phyloP scores from a whole-genome alignment of 1,140 invertebrate genomes.

The Oreohelix idahoensis region DNA sequence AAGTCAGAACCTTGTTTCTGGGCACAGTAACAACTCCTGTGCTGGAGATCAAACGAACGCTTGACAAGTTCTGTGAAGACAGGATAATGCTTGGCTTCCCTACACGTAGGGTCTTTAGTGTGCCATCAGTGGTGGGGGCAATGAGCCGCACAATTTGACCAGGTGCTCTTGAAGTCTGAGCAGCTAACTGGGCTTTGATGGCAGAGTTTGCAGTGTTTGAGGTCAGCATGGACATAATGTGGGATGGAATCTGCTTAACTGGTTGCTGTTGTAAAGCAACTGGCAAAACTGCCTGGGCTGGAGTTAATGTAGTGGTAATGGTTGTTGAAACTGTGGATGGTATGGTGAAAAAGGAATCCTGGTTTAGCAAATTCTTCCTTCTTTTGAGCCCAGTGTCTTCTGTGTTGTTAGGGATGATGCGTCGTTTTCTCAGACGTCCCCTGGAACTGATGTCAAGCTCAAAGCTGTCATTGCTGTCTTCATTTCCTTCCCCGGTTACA shows the following conservation, averaged over 20 bases:
- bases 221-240: neutral
- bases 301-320: neutral
- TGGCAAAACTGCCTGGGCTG: too few species aligned
- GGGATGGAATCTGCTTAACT: neutral
- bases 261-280: too few species aligned
- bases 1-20: neutral
- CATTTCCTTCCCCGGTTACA: slow-evolving; percentile 15
- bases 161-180: neutral
- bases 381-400: slow-evolving; percentile 58
- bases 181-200: slow-evolving; percentile 16
- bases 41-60: slow-evolving; percentile 26
- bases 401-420: slow-evolving; percentile 67
- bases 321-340: neutral
- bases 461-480: slow-evolving; percentile 40
- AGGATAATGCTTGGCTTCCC: slow-evolving; percentile 1
- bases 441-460: slow-evolving; percentile 63
- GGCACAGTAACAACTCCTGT: slow-evolving; percentile 22
- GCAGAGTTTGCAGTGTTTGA: neutral
- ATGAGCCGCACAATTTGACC: slow-evolving; percentile 15
- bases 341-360: neutral
- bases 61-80: slow-evolving; percentile 25
- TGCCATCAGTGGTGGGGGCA: slow-evolving; percentile 10
- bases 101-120: slow-evolving; percentile 5
- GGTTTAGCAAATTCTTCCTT: slow-evolving; percentile 40
- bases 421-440: slow-evolving; percentile 64